Evolutionary conservation across 2,888 invertebrate genomes (phyloP).

Genomic region (Xiphydria camelus): DNA sequence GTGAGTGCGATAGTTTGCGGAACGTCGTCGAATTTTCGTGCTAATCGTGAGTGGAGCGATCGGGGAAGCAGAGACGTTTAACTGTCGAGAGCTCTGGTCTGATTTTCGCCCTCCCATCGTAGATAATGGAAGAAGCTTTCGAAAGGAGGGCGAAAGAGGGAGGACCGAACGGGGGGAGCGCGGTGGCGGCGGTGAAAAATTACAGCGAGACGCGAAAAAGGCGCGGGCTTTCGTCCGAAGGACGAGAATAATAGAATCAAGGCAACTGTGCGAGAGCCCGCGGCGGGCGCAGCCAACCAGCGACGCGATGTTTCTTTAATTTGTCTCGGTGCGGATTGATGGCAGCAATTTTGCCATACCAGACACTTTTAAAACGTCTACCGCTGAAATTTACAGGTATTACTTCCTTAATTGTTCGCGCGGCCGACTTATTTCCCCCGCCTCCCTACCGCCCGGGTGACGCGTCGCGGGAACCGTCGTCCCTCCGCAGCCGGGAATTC

Average conservation of each 20-base stretch:
- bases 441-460: constrained; percentile 13
- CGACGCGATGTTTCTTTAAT: constrained; percentile 41
- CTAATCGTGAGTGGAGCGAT: too few species aligned
- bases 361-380: constrained; percentile 37
- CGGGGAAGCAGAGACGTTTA: too few species aligned
- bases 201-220: not conserved
- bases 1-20: too few species aligned
- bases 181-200: too few species aligned
- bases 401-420: constrained; percentile 49
- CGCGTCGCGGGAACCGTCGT: constrained; percentile 6
- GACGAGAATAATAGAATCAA: constrained; percentile 3
- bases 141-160: not conserved
- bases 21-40: too few species aligned
- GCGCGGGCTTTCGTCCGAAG: constrained; percentile 7
- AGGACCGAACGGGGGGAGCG: not conserved
- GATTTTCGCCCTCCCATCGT: too few species aligned
- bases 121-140: too few species aligned
- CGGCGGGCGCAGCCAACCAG: too few species aligned
- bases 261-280: constrained; percentile 13
- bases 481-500: constrained; percentile 10
- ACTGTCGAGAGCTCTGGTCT: too few species aligned
- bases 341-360: constrained; percentile 49
- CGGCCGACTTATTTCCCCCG: constrained; percentile 41
- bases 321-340: constrained; percentile 49
- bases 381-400: constrained; percentile 45